A percentile compares a stretch with the other conserved stretches of the same genome.
Evolutionary conservation across 2,888 invertebrate species (phyloP).

Genomic region (Pandemis corylana): DNA sequence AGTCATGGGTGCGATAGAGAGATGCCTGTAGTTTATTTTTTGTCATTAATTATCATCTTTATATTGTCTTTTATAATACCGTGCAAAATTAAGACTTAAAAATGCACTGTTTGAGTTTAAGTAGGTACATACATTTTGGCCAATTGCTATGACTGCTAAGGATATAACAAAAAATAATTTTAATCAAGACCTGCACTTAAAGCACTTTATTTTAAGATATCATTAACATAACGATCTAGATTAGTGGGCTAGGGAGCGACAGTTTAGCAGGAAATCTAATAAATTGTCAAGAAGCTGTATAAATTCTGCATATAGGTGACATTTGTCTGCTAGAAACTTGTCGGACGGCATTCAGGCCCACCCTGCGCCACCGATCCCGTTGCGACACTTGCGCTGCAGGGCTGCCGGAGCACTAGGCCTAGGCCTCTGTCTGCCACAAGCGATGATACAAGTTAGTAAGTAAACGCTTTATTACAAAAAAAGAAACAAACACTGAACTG

Average conservation of each 20-base stretch:
- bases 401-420: neutral
- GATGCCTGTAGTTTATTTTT: too few species aligned
- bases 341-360: conserved; percentile 75
- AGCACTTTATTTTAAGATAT: neutral
- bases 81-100: too few species aligned
- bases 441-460: too few species aligned
- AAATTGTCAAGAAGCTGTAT: conserved; percentile 28
- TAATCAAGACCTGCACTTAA: neutral
- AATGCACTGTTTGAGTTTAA: too few species aligned
- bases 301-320: conserved; percentile 67
- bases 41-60: too few species aligned
- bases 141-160: too few species aligned
- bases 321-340: conserved; percentile 78
- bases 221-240: neutral
- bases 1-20: too few species aligned
- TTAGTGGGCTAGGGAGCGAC: neutral
- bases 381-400: conserved; percentile 44
- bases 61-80: too few species aligned
- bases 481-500: too few species aligned
- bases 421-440: neutral
- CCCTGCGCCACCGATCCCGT: conserved; percentile 72
- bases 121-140: too few species aligned
- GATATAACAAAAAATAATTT: too few species aligned
- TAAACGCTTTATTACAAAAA: too few species aligned
- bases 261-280: conserved; percentile 15